phyloP scores from a whole-genome alignment of 2,888 invertebrate genomes.

The Cheilosia pagana region DNA sequence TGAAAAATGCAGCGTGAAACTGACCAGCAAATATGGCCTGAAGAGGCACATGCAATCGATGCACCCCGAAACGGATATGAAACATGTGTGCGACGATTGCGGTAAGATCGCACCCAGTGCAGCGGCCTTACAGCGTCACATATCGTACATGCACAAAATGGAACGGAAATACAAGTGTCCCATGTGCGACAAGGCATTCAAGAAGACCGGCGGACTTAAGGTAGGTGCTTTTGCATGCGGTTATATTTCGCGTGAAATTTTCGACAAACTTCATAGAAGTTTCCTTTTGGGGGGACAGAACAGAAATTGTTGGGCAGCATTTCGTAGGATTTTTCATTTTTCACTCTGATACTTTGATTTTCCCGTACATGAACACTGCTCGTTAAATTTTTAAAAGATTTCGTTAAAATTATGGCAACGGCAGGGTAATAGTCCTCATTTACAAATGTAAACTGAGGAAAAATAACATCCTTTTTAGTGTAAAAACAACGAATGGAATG shows the following conservation, averaged over 20 bases:
- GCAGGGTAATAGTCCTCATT: too few species aligned
- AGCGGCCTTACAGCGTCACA: constrained; percentile 79
- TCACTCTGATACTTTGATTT: too few species aligned
- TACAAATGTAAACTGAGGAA: too few species aligned
- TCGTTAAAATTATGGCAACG: too few species aligned
- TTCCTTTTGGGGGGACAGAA: too few species aligned
- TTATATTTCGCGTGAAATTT: neutral
- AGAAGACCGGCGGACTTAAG: constrained; percentile 79
- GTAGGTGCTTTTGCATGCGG: constrained; percentile 72
- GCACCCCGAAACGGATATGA: constrained; percentile 79
- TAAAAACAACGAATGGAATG: too few species aligned
- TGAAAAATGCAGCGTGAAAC: constrained; percentile 79
- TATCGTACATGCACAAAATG: constrained; percentile 80
- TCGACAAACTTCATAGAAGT: too few species aligned
- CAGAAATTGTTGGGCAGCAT: too few species aligned
- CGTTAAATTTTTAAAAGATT: too few species aligned
- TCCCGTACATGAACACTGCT: too few species aligned
- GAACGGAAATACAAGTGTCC: constrained; percentile 80
- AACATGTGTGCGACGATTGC: constrained; percentile 79
- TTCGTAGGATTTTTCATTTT: too few species aligned
- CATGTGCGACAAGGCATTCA: constrained; percentile 82
- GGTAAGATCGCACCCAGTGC: constrained; percentile 80
- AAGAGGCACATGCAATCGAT: constrained; percentile 81
- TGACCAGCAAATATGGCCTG: constrained; percentile 80
- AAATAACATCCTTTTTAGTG: too few species aligned